Base-by-base conservation (phyloP, 2,113 vertebrate species). In the Ophthalmolycus amberensis region DNA sequence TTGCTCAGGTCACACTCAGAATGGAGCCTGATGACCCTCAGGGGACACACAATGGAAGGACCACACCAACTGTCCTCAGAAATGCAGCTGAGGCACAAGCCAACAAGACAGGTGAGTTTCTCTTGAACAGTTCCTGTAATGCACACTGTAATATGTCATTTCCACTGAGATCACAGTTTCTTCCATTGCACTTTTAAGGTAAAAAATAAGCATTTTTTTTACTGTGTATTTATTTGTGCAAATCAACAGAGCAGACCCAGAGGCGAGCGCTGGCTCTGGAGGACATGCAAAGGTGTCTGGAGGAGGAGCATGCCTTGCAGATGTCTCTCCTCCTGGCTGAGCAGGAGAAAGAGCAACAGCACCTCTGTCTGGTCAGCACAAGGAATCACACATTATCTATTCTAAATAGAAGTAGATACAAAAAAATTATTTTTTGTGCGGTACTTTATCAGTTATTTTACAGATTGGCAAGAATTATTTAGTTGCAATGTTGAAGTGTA, bases 311-410 rank as follows among this genome's bases (percentile, higher is more conserved):
- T 9, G 95, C 95, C 40, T 92, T 97, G 15, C 97, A 98, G 29
- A 93, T 99, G 68, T 97, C 97, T 0, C 88, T 95, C 48, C 95
- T 99, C 63, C 95, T 97, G 72, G 97, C 96, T 14, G 97, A 98
- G 84, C 97, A 99, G 87, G 96, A 97, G 87, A 95, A 94, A 79
- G 97, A 98, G 37, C 97, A 98, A 85, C 96, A 96, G 84, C 94
- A 93, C 85, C 34, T 97, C 82, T 90, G 93, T 14, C 95, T 96
- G 96, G 98, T 99, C 85, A 96, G 93, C 20, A 66, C 8, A 4
- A 8, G 16, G 20, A 71, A 84, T 76, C 32, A 70, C 77, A 89
- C 6, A 38, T 20, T 32, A 29, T 68, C 44, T 32, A 32, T 14
- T 59, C 18, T 64, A 9, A 65, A 58, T 9, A 46, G 37, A 66